A percentile compares a stretch with the other conserved stretches of the same genome.
phyloP scores from a whole-genome alignment of 2,113 vertebrate genomes.

The Gallinago paraguaiae region DNA sequence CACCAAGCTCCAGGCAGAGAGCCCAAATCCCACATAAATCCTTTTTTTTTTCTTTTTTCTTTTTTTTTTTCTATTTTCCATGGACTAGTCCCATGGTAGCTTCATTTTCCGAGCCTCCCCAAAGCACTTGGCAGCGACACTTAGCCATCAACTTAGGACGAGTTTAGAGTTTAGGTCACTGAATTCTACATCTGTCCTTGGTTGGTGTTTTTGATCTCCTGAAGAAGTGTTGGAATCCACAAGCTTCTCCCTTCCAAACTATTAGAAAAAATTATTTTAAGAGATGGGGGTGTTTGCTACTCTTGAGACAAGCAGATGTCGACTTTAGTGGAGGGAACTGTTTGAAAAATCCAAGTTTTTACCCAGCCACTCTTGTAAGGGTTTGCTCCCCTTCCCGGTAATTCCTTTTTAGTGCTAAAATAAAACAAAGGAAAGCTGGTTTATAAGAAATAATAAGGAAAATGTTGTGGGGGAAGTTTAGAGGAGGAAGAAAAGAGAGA shows the following conservation, averaged over 20 bases:
- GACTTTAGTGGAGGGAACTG: no score
- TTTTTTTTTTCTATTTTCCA: neutral
- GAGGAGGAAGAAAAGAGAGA: neutral
- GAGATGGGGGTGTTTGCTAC: neutral
- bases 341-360: neutral
- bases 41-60: no score
- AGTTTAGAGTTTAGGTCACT: neutral
- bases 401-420: neutral
- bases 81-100: no score
- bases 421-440: neutral
- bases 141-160: no score
- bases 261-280: neutral
- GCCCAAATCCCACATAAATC: neutral
- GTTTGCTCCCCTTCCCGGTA: neutral
- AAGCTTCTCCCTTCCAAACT: neutral
- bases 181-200: neutral
- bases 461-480: no score
- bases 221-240: neutral
- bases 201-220: neutral
- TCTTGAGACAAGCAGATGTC: no score
- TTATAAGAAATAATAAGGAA: neutral
- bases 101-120: neutral
- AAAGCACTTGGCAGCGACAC: neutral
- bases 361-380: neutral
- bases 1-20: neutral